Evolutionary conservation across 2,888 invertebrate species (phyloP).

Genomic region (Ernsta delagoae): DNA sequence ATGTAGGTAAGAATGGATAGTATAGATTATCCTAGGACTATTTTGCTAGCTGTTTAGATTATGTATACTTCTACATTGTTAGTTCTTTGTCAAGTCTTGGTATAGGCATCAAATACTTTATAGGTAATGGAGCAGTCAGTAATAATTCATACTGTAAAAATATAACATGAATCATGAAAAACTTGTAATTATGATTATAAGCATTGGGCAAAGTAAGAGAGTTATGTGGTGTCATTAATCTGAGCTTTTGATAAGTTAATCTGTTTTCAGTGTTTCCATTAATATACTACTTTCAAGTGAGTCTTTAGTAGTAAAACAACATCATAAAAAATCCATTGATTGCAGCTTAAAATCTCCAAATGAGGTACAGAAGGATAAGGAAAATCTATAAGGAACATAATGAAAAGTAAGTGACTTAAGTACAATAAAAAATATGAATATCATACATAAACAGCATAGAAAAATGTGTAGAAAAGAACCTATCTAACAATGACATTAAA

Average conservation of each 20-base stretch:
- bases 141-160: constrained; percentile 8
- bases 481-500: too few species aligned
- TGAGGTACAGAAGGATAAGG: neutral
- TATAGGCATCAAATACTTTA: neutral
- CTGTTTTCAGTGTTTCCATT: neutral
- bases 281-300: neutral
- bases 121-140: neutral
- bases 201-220: neutral
- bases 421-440: too few species aligned
- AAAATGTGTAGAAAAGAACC: too few species aligned
- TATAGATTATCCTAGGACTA: neutral
- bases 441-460: too few species aligned
- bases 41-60: neutral
- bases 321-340: neutral
- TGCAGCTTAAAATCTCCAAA: neutral
- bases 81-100: neutral
- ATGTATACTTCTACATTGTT: neutral
- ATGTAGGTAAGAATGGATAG: neutral
- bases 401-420: too few species aligned
- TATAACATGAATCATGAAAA: neutral
- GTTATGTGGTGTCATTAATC: neutral
- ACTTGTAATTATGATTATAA: too few species aligned
- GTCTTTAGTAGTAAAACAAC: neutral
- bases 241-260: neutral
- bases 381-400: too few species aligned